Base-by-base conservation (phyloP, 2,888 invertebrate species). In the Drosophila nr. medialis region DNA sequence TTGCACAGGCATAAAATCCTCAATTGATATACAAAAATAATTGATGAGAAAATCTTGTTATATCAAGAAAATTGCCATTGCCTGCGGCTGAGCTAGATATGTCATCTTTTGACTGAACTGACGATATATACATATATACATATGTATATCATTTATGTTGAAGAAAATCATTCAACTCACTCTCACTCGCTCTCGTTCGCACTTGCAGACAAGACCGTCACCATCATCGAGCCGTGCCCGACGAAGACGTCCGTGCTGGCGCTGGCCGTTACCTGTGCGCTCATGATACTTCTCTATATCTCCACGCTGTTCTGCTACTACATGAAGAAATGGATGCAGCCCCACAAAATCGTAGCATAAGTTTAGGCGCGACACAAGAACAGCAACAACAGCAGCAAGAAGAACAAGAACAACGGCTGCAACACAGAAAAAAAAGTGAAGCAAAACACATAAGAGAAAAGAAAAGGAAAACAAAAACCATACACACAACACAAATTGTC, bases 291-390 rank as follows among this genome's bases (percentile, higher is more conserved):
- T 66, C 95, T 98, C 64, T 98, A 98, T 94, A 96, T 98, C 90
- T 97, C 97, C 87, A 98, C 98, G 60, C 95, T 98, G 89, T 97
- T 98, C 94, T 97, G 97, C 93, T 98, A 98, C 93, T 97, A 97
- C 94, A 97, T 97, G 96, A 97, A 97, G 93, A 97, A 97, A 93
- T 98, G 97, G 97, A 94, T 97, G 92, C 95, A 96, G 81, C 97
- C 97, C 18, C 95, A 96, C 87, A 97, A 97, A 93, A 96, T 96
- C 93, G 95, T 97, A 94, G 94, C 95, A 91, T 95, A 94, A 94
- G 89, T 75, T 78, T 60, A 70, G 64, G 71, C 71, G 71, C 55
- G 53, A 59, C 77, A 50, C n/a, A 36, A 56, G 21, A 24, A 27
- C 50, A 51, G 49, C 55, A 49, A 11, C 15, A 64, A 45, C 45